Evolutionary conservation across 2,888 invertebrate genomes (phyloP), one percentile per base, ranked within the genome.

Genomic region (Volucella bombylans): DNA sequence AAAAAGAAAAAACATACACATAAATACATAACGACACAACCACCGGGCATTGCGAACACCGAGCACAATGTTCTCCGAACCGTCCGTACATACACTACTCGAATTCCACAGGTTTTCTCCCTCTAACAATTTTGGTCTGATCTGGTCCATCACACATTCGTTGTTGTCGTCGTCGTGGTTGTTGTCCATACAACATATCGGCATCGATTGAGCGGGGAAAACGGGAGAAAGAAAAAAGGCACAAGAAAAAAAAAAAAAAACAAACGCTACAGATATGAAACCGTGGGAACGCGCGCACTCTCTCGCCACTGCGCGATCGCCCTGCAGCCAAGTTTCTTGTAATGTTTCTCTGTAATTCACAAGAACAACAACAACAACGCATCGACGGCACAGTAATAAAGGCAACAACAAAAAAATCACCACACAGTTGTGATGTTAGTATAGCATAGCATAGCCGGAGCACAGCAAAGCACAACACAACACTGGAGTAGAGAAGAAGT

Each of bases 251-350:
- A 64, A 62, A 71, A 57, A 49, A 62, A 31, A 41, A 81, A 77
- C 62, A 72, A 72, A 76, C 85, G 85, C 85, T 81, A 85, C 85
- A 85, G 85, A 85, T 85, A 85, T 85, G 85, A 85, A 85, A 85
- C 85, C 85, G 85, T 85, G 85, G 85, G 85, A 85, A 85, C 81
- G 85, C 85, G 85, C 85, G 80, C 85, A 72, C 85, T 69, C 85
- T 85, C 85, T 81, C 76, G 81, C 31, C 85, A 85, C 85, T 81
- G 85, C 85, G 85, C 85, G 81, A 77, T 85, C 76, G 81, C 85
- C 85, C 81, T 85, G 85, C 81, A 77, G 76, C 72, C 80, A 81
- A 81, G 81, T 85, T 81, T 85, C 81, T 85, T 85, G 85, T 77
- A 85, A 85, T 85, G 81, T 85, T 85, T 85, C 72, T 81, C 49